phyloP scores from a whole-genome alignment of 2,888 invertebrate genomes.

The Bhutanitis thaidina region DNA sequence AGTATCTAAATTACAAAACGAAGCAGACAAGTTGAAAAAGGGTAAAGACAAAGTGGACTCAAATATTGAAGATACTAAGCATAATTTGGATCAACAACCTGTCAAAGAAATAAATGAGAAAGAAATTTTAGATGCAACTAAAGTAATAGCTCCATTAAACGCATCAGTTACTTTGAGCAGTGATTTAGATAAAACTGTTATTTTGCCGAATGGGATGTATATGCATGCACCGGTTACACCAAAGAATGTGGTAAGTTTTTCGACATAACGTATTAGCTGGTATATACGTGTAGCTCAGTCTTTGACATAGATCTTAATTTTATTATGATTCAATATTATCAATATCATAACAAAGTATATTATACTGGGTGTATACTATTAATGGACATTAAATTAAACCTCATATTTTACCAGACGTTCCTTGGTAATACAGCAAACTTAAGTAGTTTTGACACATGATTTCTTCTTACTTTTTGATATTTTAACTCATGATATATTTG shows the following conservation, averaged over 20 bases:
- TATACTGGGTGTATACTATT: too few species aligned
- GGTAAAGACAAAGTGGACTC: conserved; percentile 21
- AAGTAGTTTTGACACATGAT: too few species aligned
- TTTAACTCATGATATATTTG: too few species aligned
- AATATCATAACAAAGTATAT: too few species aligned
- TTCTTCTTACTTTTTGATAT: too few species aligned
- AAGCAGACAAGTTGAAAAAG: conserved; percentile 11
- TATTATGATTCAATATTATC: too few species aligned
- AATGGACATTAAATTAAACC: too few species aligned
- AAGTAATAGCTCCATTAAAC: conserved; percentile 30
- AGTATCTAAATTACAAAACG: conserved; percentile 25
- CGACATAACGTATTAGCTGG: too few species aligned
- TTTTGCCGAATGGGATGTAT: conserved; percentile 49
- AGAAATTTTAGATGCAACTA: conserved; percentile 39
- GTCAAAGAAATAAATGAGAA: conserved; percentile 7
- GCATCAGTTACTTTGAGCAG: conserved; percentile 25
- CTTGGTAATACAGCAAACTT: too few species aligned
- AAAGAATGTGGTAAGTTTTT: conserved; percentile 43
- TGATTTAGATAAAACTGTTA: conserved; percentile 53
- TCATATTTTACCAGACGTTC: too few species aligned
- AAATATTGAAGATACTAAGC: conserved; percentile 12
- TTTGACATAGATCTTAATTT: too few species aligned
- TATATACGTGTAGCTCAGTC: too few species aligned
- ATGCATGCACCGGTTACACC: conserved; percentile 47
- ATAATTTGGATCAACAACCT: conserved; percentile 21